Conservation (phyloP, 2,113 vertebrate genomes). For the Macquaria australasica region DNA sequence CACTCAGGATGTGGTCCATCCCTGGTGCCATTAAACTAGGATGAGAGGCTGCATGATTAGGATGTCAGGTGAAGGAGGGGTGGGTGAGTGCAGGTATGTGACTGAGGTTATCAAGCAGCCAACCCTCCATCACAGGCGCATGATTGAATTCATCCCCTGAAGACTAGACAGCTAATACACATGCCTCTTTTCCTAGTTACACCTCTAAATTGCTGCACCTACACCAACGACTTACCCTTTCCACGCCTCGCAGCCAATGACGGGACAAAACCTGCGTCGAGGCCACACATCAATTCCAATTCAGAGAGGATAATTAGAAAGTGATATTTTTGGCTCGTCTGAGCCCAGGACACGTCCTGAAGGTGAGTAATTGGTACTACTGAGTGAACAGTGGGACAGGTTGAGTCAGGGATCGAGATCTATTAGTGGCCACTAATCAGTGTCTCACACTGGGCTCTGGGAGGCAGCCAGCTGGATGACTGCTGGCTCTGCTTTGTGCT, state of each 20-base stretch:
- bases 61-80: conserved; percentile 16
- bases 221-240: neutral
- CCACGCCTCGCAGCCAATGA: neutral
- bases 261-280: conserved; percentile 1
- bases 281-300: conserved; percentile 33
- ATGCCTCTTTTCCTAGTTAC: neutral
- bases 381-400: conserved; percentile 66
- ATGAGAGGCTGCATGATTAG: conserved; percentile 46
- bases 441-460: conserved; percentile 52
- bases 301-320: conserved; percentile 61
- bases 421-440: conserved; percentile 74
- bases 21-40: conserved; percentile 29
- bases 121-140: neutral
- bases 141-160: conserved; percentile 24
- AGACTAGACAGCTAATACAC: neutral
- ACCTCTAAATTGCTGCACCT: conserved; percentile 10
- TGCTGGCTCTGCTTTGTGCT: conserved; percentile 44
- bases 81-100: conserved; percentile 2
- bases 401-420: conserved; percentile 73
- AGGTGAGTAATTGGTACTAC: conserved; percentile 76
- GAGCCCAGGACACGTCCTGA: conserved; percentile 47
- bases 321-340: conserved; percentile 66
- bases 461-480: conserved; percentile 57
- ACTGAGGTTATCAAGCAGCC: conserved; percentile 29
- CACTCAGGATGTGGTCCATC: conserved; percentile 8